phyloP scores from a whole-genome alignment of 1,140 invertebrate species.

The Teleopsis dalmanni region DNA sequence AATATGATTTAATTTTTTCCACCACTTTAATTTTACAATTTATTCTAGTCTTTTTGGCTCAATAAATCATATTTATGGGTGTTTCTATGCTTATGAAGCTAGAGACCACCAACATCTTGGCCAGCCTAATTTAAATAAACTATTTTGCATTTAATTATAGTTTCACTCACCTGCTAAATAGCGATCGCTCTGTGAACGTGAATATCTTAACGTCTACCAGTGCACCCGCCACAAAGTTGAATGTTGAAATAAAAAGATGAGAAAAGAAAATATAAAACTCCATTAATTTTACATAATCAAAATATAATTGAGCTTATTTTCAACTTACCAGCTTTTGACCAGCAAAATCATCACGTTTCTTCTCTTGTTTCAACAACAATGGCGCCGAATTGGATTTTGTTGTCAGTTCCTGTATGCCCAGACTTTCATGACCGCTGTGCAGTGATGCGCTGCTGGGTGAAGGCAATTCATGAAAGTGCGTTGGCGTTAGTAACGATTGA shows the following conservation, averaged over 20 bases:
- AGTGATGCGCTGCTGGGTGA: constrained; percentile 41
- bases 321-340: constrained; percentile 37
- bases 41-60: too few relatives aligned
- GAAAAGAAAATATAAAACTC: constrained; percentile 1
- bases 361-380: constrained; percentile 38
- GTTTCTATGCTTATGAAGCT: too few relatives aligned
- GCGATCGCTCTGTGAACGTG: constrained; percentile 50
- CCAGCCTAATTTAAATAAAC: too few relatives aligned
- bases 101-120: not conserved
- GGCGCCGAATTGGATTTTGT: constrained; percentile 43
- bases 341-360: constrained; percentile 34
- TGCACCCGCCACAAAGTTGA: too few relatives aligned
- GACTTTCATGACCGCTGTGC: constrained; percentile 36
- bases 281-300: constrained; percentile 7
- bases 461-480: constrained; percentile 36
- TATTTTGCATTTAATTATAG: too few relatives aligned
- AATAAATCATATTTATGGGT: too few relatives aligned
- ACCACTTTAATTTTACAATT: too few relatives aligned
- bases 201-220: constrained; percentile 43
- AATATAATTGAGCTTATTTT: constrained; percentile 8
- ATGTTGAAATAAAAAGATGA: too few relatives aligned
- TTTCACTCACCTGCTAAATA: constrained; percentile 51
- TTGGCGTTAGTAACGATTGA: constrained; percentile 31
- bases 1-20: too few relatives aligned
- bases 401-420: constrained; percentile 32